Evolutionary conservation across 2,797 vertebrate genomes (phyloP).

Genomic region (Phalloptychus januarius): DNA sequence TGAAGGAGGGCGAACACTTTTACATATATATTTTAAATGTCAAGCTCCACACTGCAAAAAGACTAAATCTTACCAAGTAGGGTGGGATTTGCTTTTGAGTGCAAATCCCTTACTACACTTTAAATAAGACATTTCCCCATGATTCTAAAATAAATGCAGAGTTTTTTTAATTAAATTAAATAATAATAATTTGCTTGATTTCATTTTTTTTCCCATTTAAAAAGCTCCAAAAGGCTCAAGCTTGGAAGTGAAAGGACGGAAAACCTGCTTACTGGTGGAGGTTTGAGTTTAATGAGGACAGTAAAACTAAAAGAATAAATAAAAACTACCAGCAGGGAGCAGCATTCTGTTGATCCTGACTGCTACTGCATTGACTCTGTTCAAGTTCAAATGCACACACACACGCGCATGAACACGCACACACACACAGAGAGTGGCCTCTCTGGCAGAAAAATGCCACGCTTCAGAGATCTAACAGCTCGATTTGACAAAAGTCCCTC

Average conservation of each 20-base stretch:
- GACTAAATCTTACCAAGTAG: too few species aligned
- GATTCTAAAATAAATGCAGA: not conserved
- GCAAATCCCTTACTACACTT: too few species aligned
- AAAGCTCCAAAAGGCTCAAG: not conserved
- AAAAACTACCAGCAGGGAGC: conserved; percentile 42
- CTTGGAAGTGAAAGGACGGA: not conserved
- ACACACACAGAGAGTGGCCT: not conserved
- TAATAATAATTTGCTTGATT: not conserved
- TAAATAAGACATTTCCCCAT: too few species aligned
- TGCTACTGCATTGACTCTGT: conserved; percentile 5
- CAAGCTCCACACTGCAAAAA: not conserved
- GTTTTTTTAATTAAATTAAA: not conserved
- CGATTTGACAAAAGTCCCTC: conserved; percentile 40
- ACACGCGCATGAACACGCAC: not conserved
- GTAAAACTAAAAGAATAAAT: not conserved
- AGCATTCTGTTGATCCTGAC: conserved; percentile 21
- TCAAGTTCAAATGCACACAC: not conserved
- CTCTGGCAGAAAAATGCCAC: conserved; percentile 16
- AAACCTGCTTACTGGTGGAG: not conserved
- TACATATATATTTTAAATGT: not conserved
- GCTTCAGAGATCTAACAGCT: conserved; percentile 23
- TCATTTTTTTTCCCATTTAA: not conserved
- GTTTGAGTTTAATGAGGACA: not conserved
- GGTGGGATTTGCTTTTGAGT: too few species aligned
- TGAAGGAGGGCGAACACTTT: not conserved